These are phyloP conservation scores for Alviniconcha marisindica DNA, from an alignment of 1,140 invertebrate genomes.

Conservation along the genomic window DNA sequence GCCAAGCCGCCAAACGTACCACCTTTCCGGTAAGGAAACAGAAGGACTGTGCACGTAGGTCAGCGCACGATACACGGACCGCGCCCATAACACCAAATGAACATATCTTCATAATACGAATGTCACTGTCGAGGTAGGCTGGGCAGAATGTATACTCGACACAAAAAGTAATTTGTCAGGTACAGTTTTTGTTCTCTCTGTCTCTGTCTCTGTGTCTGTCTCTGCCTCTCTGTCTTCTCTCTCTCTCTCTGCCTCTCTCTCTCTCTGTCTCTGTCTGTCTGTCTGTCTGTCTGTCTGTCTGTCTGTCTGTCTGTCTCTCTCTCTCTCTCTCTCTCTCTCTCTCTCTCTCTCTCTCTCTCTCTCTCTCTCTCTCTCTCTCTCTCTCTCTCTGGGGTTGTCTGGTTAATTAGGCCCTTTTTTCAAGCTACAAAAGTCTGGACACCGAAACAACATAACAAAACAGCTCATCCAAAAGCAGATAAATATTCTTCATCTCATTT, in stretches of 20 bases:
- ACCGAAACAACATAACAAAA: too few species aligned
- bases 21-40: too few species aligned
- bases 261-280: constrained; percentile 12
- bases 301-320: not conserved
- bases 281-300: not conserved
- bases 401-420: not conserved
- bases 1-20: too few species aligned
- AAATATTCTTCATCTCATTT: not conserved
- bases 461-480: too few species aligned
- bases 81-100: not conserved
- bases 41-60: not conserved
- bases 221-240: not conserved
- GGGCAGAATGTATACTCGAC: too few species aligned
- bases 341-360: not conserved
- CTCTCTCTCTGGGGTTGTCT: not conserved
- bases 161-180: too few species aligned
- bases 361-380: not conserved
- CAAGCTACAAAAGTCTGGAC: not conserved
- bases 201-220: constrained; percentile 4
- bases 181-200: not conserved
- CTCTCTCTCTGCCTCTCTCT: constrained; percentile 10
- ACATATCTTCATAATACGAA: not conserved
- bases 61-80: not conserved
- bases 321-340: not conserved
- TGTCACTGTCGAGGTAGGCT: too few species aligned